Conservation (phyloP, 2,113 vertebrate species). For the Calonectris borealis region DNA sequence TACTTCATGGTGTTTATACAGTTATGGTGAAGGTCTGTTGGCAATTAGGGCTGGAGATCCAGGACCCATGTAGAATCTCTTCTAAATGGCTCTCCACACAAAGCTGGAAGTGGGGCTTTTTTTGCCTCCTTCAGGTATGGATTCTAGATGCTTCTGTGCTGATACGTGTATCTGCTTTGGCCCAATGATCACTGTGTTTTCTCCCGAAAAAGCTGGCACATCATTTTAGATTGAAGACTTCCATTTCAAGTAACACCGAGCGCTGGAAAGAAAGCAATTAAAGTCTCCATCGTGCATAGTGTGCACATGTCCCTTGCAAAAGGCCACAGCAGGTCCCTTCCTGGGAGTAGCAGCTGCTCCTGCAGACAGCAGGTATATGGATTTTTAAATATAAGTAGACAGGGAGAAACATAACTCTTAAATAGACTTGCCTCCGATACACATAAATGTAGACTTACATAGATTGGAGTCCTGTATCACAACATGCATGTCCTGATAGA, state of each 20-base stretch:
- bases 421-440: neutral
- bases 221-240: neutral
- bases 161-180: neutral
- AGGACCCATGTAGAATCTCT: neutral
- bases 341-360: neutral
- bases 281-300: neutral
- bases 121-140: neutral
- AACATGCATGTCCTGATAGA: neutral
- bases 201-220: neutral
- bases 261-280: neutral
- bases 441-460: neutral
- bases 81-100: neutral
- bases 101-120: neutral
- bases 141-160: neutral
- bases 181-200: neutral
- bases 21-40: neutral
- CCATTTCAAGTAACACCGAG: neutral
- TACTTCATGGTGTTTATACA: neutral
- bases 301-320: neutral
- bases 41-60: neutral
- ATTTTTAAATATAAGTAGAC: neutral
- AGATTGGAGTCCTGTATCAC: neutral
- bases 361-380: neutral
- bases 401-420: neutral
- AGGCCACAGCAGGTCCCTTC: neutral